phyloP scores from a whole-genome alignment of 1,140 invertebrate species.

The Apis dorsata region DNA sequence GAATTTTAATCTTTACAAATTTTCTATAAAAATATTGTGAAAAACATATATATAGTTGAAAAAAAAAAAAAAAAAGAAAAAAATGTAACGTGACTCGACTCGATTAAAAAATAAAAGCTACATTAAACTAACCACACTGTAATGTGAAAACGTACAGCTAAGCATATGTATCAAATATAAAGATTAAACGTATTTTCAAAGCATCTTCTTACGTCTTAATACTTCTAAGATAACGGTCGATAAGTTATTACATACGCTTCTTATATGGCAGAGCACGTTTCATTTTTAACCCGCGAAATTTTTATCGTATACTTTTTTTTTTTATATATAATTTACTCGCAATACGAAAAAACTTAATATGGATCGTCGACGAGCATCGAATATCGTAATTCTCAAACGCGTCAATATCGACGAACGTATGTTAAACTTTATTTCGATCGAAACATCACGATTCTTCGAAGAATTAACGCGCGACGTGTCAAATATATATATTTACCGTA shows the following conservation, averaged over 20 bases:
- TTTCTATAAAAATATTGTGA: no score
- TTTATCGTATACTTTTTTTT: not conserved
- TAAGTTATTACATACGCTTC: slow-evolving; percentile 31
- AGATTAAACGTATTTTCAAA: slow-evolving; percentile 25
- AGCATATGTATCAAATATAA: slow-evolving; percentile 36
- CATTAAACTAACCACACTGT: not conserved
- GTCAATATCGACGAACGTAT: no score
- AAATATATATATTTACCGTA: no score
- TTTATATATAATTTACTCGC: no score
- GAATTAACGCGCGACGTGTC: not conserved
- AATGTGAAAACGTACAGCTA: slow-evolving; percentile 12
- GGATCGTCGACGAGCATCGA: no score
- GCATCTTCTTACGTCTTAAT: slow-evolving; percentile 25
- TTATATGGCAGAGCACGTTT: not conserved
- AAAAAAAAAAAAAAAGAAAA: not conserved
- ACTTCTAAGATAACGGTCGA: slow-evolving; percentile 34
- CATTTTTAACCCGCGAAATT: not conserved
- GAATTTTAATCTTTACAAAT: no score
- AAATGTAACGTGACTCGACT: not conserved
- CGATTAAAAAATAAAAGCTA: not conserved
- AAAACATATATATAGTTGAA: no score
- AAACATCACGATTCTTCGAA: not conserved
- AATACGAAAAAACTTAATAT: no score
- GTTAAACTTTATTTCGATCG: no score
- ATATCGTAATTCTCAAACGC: no score